These are phyloP conservation scores for Pandemis corylana DNA, from an alignment of 2,888 invertebrate genomes.

Conservation along the genomic window DNA sequence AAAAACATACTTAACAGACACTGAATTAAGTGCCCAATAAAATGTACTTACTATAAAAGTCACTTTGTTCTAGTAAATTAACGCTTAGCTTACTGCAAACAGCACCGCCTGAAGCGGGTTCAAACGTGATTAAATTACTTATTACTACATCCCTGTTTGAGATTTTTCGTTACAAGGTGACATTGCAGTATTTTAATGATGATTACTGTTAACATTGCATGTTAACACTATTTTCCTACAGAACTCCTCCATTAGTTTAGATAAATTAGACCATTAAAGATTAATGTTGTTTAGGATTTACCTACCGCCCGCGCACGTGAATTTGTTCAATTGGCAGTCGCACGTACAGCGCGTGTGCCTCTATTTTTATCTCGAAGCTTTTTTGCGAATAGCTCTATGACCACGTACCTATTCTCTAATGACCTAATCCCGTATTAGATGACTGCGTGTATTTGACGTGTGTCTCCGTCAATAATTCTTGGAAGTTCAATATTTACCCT, in stretches of 20 bases:
- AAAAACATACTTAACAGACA: neutral
- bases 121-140: too few species aligned
- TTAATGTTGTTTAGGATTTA: slow-evolving; percentile 22
- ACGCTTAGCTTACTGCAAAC: neutral
- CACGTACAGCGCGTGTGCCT: slow-evolving; percentile 55
- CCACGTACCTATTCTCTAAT: slow-evolving; percentile 49
- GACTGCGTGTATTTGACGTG: slow-evolving; percentile 21
- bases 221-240: neutral
- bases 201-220: neutral
- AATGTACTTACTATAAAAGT: slow-evolving; percentile 1
- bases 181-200: neutral
- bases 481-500: slow-evolving; percentile 19
- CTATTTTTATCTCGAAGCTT: slow-evolving; percentile 65
- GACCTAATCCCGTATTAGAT: slow-evolving; percentile 53
- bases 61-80: neutral
- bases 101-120: too few species aligned
- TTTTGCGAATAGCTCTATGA: slow-evolving; percentile 60
- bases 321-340: slow-evolving; percentile 56
- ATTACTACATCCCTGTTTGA: neutral
- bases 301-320: slow-evolving; percentile 50
- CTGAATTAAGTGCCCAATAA: neutral
- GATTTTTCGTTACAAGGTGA: neutral
- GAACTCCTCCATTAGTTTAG: slow-evolving; percentile 20
- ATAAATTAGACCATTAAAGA: slow-evolving; percentile 27
- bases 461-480: slow-evolving; percentile 17